Base-by-base conservation (phyloP, 2,888 invertebrate species). In the Halictus quadricinctus region DNA sequence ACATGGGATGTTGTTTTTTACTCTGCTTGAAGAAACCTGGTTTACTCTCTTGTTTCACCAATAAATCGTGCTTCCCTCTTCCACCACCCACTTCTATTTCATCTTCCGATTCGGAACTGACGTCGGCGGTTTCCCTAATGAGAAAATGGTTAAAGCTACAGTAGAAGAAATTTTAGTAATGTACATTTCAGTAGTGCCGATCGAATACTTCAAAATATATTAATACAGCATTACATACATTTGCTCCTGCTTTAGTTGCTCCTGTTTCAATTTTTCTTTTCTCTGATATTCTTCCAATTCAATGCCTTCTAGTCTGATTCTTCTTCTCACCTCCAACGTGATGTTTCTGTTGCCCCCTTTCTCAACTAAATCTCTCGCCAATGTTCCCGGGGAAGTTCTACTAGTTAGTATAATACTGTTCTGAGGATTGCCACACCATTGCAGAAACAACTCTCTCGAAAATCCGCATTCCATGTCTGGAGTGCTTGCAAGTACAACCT, bases 381-480 rank as follows among this genome's bases (percentile, higher is more conserved):
- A 93, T 0, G 98, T 98, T 15, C 98, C 98, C 0, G 97, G 97
- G 0, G 97, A 97, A 0, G 97, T 97, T 93, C 98, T 97, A 93
- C 98, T 97, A 0, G 99, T 99, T 79, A 99, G 95, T 86, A 99
- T 98, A 88, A 99, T 97, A 93, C 98, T 98, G 94, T 99, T 99
- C 93, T 97, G 97, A 1, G 98, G 95, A 95, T 98, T 98, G 0
- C 97, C 96, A 79, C 98, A 98, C 99, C 99, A 99, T 91, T 98
- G 97, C 4, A 99, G 95, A 94, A 99, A 99, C 43, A 99, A 95
- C 92, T 99, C 99, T 79, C 99, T 95, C 0, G 99, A 97, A 95
- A 98, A 99, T 0, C 99, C 99, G 88, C 97, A 97, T 95, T 99
- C 99, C 95, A 99, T 96, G 94, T 99, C 99, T 0, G 98, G 97